phyloP scores from a whole-genome alignment of 2,888 invertebrate genomes.

The Entomobrya multifasciata region DNA sequence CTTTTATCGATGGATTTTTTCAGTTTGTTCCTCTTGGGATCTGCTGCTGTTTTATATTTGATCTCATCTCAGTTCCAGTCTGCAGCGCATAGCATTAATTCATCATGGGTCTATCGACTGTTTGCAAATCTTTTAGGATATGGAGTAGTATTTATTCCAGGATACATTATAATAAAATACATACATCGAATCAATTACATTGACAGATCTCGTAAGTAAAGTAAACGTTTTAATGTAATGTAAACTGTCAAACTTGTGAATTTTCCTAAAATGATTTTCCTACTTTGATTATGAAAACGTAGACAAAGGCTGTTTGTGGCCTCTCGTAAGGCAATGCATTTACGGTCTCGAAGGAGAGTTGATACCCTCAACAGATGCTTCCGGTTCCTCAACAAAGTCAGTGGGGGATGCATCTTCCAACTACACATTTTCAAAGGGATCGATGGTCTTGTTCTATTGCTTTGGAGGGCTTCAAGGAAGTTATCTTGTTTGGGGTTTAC shows the following conservation, averaged over 20 bases:
- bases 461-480: conserved; percentile 93
- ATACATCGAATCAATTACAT: conserved; percentile 89
- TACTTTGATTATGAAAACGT: no score
- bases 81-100: conserved; percentile 77
- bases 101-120: conserved; percentile 88
- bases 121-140: conserved; percentile 92
- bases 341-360: conserved; percentile 78
- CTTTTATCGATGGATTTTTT: no score
- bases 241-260: no score
- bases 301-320: conserved; percentile 79
- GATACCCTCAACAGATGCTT: conserved; percentile 54
- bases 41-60: conserved; percentile 82
- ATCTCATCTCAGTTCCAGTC: conserved; percentile 82
- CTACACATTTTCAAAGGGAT: conserved; percentile 81
- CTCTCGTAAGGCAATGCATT: conserved; percentile 76
- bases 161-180: conserved; percentile 91
- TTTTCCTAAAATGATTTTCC: no score
- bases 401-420: neutral
- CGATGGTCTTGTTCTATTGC: conserved; percentile 87
- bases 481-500: conserved; percentile 96
- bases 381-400: conserved; percentile 7
- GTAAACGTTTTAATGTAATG: no score
- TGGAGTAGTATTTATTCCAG: conserved; percentile 92
- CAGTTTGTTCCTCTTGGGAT: conserved; percentile 82
- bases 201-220: conserved; percentile 87